Evolutionary conservation across 1,140 invertebrate species (phyloP).

Genomic region (Diorhabda elongata): DNA sequence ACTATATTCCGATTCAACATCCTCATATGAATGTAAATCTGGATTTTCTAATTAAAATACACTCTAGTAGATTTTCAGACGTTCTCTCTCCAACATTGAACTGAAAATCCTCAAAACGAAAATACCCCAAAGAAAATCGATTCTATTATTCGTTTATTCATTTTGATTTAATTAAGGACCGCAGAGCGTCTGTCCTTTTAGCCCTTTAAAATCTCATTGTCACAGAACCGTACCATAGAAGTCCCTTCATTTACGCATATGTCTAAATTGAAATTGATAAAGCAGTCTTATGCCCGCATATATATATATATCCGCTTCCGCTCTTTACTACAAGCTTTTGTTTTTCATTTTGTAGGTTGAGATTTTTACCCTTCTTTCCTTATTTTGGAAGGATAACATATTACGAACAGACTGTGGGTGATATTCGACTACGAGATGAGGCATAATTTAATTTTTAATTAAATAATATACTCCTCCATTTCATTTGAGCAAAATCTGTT

Average conservation of each 20-base stretch:
- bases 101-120: slow-evolving; percentile 8
- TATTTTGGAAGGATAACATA: neutral
- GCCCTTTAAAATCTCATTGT: slow-evolving; percentile 19
- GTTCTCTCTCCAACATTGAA: neutral
- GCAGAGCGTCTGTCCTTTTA: slow-evolving; percentile 19
- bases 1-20: no score
- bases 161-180: slow-evolving; percentile 20
- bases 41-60: slow-evolving; percentile 16
- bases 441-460: no score
- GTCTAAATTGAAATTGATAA: slow-evolving; percentile 21
- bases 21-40: neutral
- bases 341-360: slow-evolving; percentile 11
- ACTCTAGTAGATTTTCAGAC: slow-evolving; percentile 5
- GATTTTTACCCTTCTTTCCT: slow-evolving; percentile 11
- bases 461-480: no score
- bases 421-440: no score
- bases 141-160: slow-evolving; percentile 21
- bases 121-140: slow-evolving; percentile 19
- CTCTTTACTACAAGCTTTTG: slow-evolving; percentile 3
- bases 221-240: slow-evolving; percentile 5
- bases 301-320: slow-evolving; percentile 1
- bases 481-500: no score
- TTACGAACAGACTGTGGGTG: neutral
- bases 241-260: slow-evolving; percentile 9
- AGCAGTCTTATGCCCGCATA: slow-evolving; percentile 14